A percentile compares a stretch with the other conserved stretches of the same genome.
phyloP scores from a whole-genome alignment of 2,797 vertebrate species.

The Phrynocephalus guinanensis region DNA sequence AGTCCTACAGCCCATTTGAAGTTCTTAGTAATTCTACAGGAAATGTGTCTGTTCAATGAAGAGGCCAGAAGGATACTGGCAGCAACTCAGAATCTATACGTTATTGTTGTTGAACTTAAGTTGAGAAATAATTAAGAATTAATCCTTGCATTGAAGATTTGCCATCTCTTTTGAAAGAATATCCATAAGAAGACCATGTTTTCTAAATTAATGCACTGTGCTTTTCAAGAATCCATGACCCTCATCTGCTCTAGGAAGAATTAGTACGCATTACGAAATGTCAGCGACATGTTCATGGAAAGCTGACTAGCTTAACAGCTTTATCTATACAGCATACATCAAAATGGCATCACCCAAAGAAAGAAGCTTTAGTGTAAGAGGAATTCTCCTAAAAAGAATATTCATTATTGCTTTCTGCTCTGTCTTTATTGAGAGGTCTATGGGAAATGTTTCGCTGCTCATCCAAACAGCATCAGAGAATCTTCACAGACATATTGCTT shows the following conservation, averaged over 20 bases:
- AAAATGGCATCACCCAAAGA: not conserved
- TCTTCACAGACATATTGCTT: too few species aligned
- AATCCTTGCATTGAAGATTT: not conserved
- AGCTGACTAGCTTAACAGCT: not conserved
- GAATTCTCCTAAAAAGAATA: not conserved
- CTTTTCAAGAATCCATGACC: not conserved
- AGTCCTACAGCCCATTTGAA: not conserved
- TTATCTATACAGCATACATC: not conserved
- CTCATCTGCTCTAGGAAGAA: not conserved
- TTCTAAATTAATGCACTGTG: constrained; percentile 20
- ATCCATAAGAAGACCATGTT: not conserved
- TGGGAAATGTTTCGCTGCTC: too few species aligned
- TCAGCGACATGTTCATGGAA: not conserved
- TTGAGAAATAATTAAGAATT: constrained; percentile 10
- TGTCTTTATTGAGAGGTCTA: not conserved
- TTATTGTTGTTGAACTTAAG: not conserved
- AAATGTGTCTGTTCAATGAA: not conserved
- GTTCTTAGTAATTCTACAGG: not conserved
- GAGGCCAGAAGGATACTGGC: not conserved
- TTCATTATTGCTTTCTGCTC: not conserved
- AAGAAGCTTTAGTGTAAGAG: not conserved
- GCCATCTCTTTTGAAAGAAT: constrained; percentile 5
- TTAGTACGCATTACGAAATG: constrained; percentile 6
- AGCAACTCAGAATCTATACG: not conserved
- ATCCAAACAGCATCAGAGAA: too few species aligned